Evolutionary conservation across 2,888 invertebrate species (phyloP).

Genomic region (Homarus gammarus): DNA sequence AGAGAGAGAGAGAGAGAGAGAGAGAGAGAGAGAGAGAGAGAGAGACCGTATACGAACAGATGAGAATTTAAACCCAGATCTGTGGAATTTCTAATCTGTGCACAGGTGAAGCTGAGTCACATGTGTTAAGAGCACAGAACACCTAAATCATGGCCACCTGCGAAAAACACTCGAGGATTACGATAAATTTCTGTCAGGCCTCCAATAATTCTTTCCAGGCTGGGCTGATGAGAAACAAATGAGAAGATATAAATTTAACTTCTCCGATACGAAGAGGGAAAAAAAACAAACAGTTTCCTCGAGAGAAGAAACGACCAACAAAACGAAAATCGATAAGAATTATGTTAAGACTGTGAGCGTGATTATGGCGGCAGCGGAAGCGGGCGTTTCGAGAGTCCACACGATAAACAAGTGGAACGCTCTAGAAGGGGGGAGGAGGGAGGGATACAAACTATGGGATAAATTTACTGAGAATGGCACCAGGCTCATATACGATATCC

Average conservation of each 20-base stretch:
- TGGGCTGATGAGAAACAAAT: background rate
- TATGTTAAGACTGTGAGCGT: conserved; percentile 1
- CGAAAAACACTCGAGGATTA: background rate
- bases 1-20: too few relatives aligned
- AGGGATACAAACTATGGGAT: background rate
- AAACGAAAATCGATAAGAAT: conserved; percentile 15
- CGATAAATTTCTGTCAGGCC: background rate
- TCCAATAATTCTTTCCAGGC: background rate
- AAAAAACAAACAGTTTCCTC: background rate
- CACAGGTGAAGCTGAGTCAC: too few relatives aligned
- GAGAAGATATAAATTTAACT: background rate
- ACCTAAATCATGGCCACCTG: too few relatives aligned
- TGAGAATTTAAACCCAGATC: too few relatives aligned
- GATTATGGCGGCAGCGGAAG: background rate
- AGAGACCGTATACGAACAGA: too few relatives aligned
- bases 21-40: too few relatives aligned
- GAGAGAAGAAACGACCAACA: background rate
- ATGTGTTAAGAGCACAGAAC: too few relatives aligned
- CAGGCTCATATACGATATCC: too few relatives aligned
- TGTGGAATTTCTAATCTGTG: too few relatives aligned
- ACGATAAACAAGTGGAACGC: background rate
- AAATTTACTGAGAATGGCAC: background rate
- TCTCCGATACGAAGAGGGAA: background rate
- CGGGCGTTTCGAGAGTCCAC: background rate
- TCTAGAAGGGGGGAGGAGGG: too few relatives aligned